A percentile compares a stretch with the other conserved stretches of the same genome.
These are phyloP conservation scores for Nyctereutes procyonoides DNA, from an alignment of 2,113 vertebrate genomes.

Conservation along the genomic window DNA sequence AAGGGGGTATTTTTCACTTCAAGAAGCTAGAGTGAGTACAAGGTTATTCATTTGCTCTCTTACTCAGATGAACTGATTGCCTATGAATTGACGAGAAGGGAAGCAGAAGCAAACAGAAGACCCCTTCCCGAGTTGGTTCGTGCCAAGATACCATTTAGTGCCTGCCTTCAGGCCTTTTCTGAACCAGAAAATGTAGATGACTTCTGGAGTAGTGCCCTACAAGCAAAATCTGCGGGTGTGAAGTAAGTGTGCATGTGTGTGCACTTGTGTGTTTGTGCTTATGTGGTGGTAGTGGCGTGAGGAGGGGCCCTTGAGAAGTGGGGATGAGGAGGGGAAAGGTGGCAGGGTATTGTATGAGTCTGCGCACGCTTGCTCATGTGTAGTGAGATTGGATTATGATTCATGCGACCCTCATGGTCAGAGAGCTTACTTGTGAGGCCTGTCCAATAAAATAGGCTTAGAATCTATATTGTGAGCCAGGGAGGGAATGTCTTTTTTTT, in stretches of 20 bases:
- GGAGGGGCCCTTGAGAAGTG: background rate
- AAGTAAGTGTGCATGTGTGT: constrained; percentile 90
- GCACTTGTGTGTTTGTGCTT: background rate
- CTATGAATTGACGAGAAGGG: constrained; percentile 92
- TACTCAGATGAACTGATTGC: constrained; percentile 95
- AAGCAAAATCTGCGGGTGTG: constrained; percentile 97
- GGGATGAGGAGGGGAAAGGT: accelerated
- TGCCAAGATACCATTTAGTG: constrained; percentile 95
- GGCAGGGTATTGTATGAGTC: accelerated
- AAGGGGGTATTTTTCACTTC: background rate
- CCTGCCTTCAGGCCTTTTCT: constrained; percentile 96
- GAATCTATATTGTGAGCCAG: background rate
- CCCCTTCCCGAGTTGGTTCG: constrained; percentile 93
- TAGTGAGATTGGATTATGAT: background rate
- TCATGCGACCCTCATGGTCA: background rate
- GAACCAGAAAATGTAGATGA: constrained; percentile 97
- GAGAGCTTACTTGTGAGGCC: background rate
- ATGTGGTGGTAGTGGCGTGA: background rate
- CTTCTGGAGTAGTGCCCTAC: constrained; percentile 99
- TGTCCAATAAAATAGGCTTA: background rate
- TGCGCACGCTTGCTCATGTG: accelerated
- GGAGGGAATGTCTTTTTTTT: background rate
- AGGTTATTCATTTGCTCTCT: constrained; percentile 65
- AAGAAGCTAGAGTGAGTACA: background rate
- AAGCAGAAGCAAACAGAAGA: constrained; percentile 93